Percentiles rank a stretch among this genome's conserved stretches.
Evolutionary conservation across 1,140 invertebrate species (phyloP).

Genomic region (Uloborus diversus): DNA sequence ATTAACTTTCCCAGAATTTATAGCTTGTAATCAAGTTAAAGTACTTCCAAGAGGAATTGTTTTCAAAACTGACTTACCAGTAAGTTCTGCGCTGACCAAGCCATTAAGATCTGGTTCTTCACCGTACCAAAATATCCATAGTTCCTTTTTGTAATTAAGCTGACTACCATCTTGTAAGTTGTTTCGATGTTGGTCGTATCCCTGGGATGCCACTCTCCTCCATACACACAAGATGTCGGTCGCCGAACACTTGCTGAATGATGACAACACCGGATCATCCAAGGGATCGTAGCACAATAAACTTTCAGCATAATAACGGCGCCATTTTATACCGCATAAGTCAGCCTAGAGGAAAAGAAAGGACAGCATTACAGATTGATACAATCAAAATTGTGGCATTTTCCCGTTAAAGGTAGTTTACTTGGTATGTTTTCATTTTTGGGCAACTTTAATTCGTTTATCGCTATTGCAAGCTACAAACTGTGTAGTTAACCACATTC

Average conservation of each 20-base stretch:
- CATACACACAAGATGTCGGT: slow-evolving; percentile 96
- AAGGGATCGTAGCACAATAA: slow-evolving; percentile 76
- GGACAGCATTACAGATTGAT: no score
- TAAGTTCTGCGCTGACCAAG: slow-evolving; percentile 71
- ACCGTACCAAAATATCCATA: slow-evolving; percentile 99
- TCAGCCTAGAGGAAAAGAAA: slow-evolving; percentile 81
- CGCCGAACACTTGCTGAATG: slow-evolving; percentile 91
- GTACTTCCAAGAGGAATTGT: no score
- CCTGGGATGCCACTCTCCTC: slow-evolving; percentile 73
- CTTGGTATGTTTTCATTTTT: no score
- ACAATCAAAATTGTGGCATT: no score
- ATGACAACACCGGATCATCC: slow-evolving; percentile 91
- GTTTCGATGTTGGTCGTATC: slow-evolving; percentile 59
- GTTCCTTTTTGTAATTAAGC: slow-evolving; percentile 75
- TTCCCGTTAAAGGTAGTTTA: no score
- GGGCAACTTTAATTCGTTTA: no score
- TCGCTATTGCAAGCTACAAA: no score
- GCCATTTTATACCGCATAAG: slow-evolving; percentile 99
- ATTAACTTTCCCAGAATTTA: no score
- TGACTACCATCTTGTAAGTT: slow-evolving; percentile 61
- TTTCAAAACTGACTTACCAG: slow-evolving; percentile 70
- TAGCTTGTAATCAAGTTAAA: no score
- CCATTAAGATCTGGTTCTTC: slow-evolving; percentile 83
- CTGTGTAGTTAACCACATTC: no score
- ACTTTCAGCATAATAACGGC: slow-evolving; percentile 87